Evolutionary conservation across 1,140 invertebrate genomes (phyloP).

Genomic region (Vollenhovia emeryi): DNA sequence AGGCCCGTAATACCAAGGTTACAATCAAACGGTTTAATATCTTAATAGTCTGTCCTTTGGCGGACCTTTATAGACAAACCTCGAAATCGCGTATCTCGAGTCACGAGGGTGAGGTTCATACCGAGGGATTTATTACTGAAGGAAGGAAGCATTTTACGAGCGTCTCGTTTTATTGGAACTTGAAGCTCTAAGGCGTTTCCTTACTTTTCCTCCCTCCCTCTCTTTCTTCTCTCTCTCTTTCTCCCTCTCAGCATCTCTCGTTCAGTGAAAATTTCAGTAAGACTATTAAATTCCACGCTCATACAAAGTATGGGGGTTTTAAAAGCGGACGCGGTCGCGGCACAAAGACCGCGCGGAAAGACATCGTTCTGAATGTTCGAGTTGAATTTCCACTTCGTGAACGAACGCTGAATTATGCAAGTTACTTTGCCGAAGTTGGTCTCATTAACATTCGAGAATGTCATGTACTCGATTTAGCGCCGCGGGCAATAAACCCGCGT

Average conservation of each 20-base stretch:
- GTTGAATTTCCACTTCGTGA: background rate
- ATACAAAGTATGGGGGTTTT: slow-evolving; percentile 47
- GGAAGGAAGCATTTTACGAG: slow-evolving; percentile 47
- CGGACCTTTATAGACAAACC: slow-evolving; percentile 5
- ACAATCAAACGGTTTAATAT: slow-evolving; percentile 40
- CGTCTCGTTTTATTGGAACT: slow-evolving; percentile 55
- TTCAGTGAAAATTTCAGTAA: slow-evolving; percentile 48
- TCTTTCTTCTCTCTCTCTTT: background rate
- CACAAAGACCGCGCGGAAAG: background rate
- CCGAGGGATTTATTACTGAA: slow-evolving; percentile 38
- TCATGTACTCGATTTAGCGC: slow-evolving; percentile 41
- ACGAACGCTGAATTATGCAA: slow-evolving; percentile 40
- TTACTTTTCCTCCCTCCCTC: background rate
- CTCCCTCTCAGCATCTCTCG: background rate
- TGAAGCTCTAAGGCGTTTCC: slow-evolving; percentile 20
- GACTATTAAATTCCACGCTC: slow-evolving; percentile 42
- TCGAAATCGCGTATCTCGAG: slow-evolving; percentile 6
- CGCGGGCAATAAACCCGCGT: slow-evolving; percentile 17
- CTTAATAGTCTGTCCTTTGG: slow-evolving; percentile 15
- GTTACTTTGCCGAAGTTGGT: slow-evolving; percentile 16
- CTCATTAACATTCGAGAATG: slow-evolving; percentile 55
- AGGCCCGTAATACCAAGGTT: background rate
- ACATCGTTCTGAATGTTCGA: background rate
- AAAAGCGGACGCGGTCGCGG: slow-evolving; percentile 5
- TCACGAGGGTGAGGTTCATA: slow-evolving; percentile 16